phyloP scores from a whole-genome alignment of 2,797 vertebrate genomes.

The Phrynocephalus guinanensis region DNA sequence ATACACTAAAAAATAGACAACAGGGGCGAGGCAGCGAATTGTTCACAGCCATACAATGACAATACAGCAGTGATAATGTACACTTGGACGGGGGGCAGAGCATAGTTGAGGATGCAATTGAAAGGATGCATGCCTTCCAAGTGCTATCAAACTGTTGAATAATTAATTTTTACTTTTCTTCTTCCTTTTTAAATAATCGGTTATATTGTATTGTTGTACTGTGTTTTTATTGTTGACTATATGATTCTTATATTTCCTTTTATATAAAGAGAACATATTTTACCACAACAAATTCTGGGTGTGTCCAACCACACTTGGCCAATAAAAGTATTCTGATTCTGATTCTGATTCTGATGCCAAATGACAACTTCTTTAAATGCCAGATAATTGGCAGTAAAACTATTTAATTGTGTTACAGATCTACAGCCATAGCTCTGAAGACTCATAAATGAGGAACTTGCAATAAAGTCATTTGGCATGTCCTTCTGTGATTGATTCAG shows the following conservation, averaged over 20 bases:
- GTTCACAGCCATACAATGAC: background rate
- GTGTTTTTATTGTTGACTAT: too few species aligned
- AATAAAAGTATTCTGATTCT: too few species aligned
- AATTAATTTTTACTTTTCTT: too few species aligned
- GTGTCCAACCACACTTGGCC: too few species aligned
- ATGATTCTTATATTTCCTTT: too few species aligned
- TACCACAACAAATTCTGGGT: too few species aligned
- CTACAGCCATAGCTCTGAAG: background rate
- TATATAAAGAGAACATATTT: too few species aligned
- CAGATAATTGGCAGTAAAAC: conserved; percentile 38
- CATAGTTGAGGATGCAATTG: conserved; percentile 46
- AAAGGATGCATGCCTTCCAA: conserved; percentile 27
- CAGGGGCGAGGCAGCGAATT: background rate
- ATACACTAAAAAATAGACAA: background rate
- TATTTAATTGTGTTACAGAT: conserved; percentile 40
- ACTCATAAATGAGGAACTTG: background rate
- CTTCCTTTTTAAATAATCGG: too few species aligned
- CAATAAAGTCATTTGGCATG: conserved; percentile 24
- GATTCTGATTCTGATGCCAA: conserved; percentile 12
- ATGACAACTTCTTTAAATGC: conserved; percentile 43
- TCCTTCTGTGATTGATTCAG: conserved; percentile 34
- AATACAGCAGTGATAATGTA: background rate
- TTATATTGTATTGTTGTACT: too few species aligned
- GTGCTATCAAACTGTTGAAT: too few species aligned
- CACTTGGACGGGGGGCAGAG: background rate